These are phyloP conservation scores for Pseudolaguvia tuberculata DNA, from an alignment of 2,113 vertebrate species.

Conservation along the genomic window DNA sequence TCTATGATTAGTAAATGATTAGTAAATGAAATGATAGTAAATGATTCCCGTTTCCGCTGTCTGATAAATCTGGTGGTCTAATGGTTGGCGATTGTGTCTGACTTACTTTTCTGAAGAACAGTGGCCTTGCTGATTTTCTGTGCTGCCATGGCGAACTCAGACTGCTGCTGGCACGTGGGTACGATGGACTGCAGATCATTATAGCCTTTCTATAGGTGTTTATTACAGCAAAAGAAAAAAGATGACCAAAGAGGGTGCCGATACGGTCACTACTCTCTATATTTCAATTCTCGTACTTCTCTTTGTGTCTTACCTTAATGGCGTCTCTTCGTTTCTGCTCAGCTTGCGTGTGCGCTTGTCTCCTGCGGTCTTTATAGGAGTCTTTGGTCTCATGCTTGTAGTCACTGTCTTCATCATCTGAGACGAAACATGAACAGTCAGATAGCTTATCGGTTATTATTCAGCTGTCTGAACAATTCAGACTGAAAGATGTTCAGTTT, in stretches of 20 bases:
- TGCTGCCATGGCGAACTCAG: constrained; percentile 80
- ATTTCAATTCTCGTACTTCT: background rate
- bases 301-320: constrained; percentile 77
- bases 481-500: background rate
- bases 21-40: too few species aligned
- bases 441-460: background rate
- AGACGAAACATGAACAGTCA: background rate
- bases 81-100: too few species aligned
- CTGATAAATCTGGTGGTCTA: background rate
- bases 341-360: constrained; percentile 88
- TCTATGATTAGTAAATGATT: too few species aligned
- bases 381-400: constrained; percentile 88
- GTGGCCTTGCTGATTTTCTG: constrained; percentile 98
- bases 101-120: constrained; percentile 92
- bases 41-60: background rate
- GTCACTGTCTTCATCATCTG: constrained; percentile 97
- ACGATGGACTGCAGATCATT: constrained; percentile 93
- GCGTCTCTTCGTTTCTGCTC: constrained; percentile 92
- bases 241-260: background rate
- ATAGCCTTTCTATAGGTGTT: constrained; percentile 84
- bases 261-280: background rate
- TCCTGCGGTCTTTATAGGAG: constrained; percentile 85
- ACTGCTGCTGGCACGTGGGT: constrained; percentile 94
- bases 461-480: background rate
- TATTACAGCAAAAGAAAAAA: background rate